Base-by-base conservation (phyloP, 2,797 vertebrate species). In the Benthosema pterotum region DNA sequence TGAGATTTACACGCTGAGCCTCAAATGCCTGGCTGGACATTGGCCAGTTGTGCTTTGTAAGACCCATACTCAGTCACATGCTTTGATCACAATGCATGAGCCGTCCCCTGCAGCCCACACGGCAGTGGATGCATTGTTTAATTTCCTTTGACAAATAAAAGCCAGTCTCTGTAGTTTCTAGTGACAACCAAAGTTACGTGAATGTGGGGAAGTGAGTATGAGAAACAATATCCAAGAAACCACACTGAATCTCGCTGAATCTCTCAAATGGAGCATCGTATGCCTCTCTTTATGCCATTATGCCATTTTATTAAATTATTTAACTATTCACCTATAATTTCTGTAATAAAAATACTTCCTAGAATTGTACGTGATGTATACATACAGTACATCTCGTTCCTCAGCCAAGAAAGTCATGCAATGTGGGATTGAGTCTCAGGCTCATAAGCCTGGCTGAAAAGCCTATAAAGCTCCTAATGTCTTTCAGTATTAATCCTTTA, bases 71-170 rank as follows among this genome's bases (percentile, higher is more conserved):
- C 3, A n/a, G 45, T 46, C 45, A 46, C 45, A 15, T 46, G 32
- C 65, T 72, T 59, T 73, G 52, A 72, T 88, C 74, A 87, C 83
- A 88, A 83, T 87, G 85, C 74, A 60, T 38, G 56, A 38, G 71
- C 70, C 65, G 79, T 67, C 77, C 67, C 54, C 63, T 61, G 75
- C 71, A 71, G 75, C 72, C 71, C 22, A 81, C 84, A 57, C 84
- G 57, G 86, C 67, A 82, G 87, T 83, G 78, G 75, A 65, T 68
- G 69, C 72, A 88, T 90, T 90, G 89, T 88, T 88, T 68, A 58
- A 76, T 85, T 90, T 90, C 88, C 89, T 78, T 60, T 38, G 69
- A 67, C 74, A 86, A 89, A 89, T 74, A 86, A 42, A 75, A 75
- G 63, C 62, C 69, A 58, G 65, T 72, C 69, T 72, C 49, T 52